These are phyloP conservation scores for Dolomedes plantarius DNA, from an alignment of 2,888 invertebrate species.

Conservation along the genomic window DNA sequence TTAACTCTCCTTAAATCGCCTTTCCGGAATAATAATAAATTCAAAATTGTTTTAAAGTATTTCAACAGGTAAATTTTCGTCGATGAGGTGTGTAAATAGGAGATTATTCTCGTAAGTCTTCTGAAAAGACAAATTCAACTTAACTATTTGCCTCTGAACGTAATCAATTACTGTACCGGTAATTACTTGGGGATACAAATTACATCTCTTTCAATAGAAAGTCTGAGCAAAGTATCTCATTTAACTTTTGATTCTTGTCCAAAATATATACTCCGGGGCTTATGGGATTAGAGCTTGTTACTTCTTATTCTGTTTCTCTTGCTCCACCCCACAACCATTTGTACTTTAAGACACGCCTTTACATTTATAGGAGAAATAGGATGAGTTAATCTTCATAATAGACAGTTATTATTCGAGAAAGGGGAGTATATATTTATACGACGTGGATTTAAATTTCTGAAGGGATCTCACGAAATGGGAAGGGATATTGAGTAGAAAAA, in stretches of 20 bases:
- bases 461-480: too few relatives aligned
- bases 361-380: slow-evolving; percentile 29
- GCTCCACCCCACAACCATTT: slow-evolving; percentile 32
- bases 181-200: slow-evolving; percentile 62
- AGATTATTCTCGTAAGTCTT: not conserved
- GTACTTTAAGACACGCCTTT: slow-evolving; percentile 51
- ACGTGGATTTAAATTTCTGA: too few relatives aligned
- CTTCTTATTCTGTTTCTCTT: slow-evolving; percentile 44
- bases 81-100: not conserved
- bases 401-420: not conserved
- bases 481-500: too few relatives aligned
- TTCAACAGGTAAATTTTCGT: too few relatives aligned
- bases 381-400: slow-evolving; percentile 5
- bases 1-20: too few relatives aligned
- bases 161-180: slow-evolving; percentile 28
- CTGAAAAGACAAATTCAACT: not conserved
- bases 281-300: slow-evolving; percentile 49
- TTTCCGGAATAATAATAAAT: too few relatives aligned
- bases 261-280: slow-evolving; percentile 59
- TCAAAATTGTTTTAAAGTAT: too few relatives aligned
- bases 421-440: not conserved
- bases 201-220: slow-evolving; percentile 43
- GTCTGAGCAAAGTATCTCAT: slow-evolving; percentile 35
- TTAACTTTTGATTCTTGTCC: slow-evolving; percentile 63
- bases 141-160: not conserved